These are phyloP conservation scores for Trachymyrmex septentrionalis DNA, from an alignment of 1,140 invertebrate genomes.

Conservation along the genomic window DNA sequence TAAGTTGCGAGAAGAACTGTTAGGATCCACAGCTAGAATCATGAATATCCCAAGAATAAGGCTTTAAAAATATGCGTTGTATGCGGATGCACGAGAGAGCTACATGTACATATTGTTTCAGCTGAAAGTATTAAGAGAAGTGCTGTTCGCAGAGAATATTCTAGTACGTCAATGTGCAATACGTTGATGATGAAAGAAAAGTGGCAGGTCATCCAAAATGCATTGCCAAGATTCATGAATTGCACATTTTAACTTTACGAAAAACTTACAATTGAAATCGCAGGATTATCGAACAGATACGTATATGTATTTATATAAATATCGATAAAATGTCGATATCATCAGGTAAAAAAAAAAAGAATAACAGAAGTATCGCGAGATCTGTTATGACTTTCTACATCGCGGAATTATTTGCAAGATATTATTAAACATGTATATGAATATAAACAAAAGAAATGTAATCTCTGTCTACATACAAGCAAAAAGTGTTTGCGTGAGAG, in stretches of 20 bases:
- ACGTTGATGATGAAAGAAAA: conserved; percentile 26
- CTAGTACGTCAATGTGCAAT: conserved; percentile 49
- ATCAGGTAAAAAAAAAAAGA: background rate
- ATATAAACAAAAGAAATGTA: conserved; percentile 61
- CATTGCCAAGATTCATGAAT: conserved; percentile 30
- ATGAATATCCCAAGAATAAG: conserved; percentile 33
- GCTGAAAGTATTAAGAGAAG: conserved; percentile 51
- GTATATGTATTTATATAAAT: conserved; percentile 40
- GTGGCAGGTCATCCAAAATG: background rate
- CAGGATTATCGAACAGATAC: conserved; percentile 8
- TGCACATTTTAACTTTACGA: conserved; percentile 11
- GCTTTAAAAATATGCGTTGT: conserved; percentile 21
- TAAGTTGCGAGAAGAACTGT: background rate
- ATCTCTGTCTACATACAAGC: conserved; percentile 72
- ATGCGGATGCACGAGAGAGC: conserved; percentile 24
- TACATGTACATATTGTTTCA: conserved; percentile 38
- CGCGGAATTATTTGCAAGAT: conserved; percentile 77
- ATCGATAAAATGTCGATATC: conserved; percentile 18
- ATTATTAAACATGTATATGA: conserved; percentile 73
- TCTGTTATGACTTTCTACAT: conserved; percentile 70
- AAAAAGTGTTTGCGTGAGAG: conserved; percentile 76
- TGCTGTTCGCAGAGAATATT: conserved; percentile 35
- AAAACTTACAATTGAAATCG: background rate
- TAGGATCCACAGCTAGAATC: conserved; percentile 15
- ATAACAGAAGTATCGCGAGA: conserved; percentile 34